Evolutionary conservation across 2,797 vertebrate species (phyloP).

Genomic region (Neosalanx taihuensis): DNA sequence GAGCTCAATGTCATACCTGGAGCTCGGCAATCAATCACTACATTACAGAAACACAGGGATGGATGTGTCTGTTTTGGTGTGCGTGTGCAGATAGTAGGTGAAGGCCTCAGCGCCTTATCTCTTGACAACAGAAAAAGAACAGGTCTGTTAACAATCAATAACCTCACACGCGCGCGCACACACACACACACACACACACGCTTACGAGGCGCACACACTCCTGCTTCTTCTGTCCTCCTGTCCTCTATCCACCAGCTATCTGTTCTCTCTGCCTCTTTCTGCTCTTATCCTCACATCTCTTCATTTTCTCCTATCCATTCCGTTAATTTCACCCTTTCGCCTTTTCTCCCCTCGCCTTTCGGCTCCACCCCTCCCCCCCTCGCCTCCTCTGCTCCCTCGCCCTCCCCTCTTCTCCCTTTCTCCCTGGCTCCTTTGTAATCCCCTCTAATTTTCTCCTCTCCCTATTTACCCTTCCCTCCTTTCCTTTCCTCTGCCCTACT

Average conservation of each 20-base stretch:
- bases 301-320: slow-evolving; percentile 4
- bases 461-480: slow-evolving; percentile 27
- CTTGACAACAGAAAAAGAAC: slow-evolving; percentile 71
- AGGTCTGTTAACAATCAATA: slow-evolving; percentile 74
- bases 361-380: slow-evolving; percentile 8
- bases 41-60: slow-evolving; percentile 60
- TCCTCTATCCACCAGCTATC: slow-evolving; percentile 45
- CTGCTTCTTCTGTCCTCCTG: slow-evolving; percentile 29
- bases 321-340: not conserved
- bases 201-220: slow-evolving; percentile 4
- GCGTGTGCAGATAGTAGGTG: slow-evolving; percentile 23
- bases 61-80: slow-evolving; percentile 6
- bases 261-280: slow-evolving; percentile 8
- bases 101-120: slow-evolving; percentile 71
- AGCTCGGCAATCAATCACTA: slow-evolving; percentile 71
- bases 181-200: slow-evolving; percentile 29
- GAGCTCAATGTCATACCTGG: slow-evolving; percentile 73
- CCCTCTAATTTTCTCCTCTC: not conserved
- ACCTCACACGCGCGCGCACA: slow-evolving; percentile 54
- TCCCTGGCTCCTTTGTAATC: slow-evolving; percentile 3
- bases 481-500: slow-evolving; percentile 36
- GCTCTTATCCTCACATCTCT: not conserved
- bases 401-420: slow-evolving; percentile 38
- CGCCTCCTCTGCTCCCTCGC: slow-evolving; percentile 29
- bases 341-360: slow-evolving; percentile 14